Base-by-base conservation (phyloP, 2,888 invertebrate genomes). In the Pocota personata region DNA sequence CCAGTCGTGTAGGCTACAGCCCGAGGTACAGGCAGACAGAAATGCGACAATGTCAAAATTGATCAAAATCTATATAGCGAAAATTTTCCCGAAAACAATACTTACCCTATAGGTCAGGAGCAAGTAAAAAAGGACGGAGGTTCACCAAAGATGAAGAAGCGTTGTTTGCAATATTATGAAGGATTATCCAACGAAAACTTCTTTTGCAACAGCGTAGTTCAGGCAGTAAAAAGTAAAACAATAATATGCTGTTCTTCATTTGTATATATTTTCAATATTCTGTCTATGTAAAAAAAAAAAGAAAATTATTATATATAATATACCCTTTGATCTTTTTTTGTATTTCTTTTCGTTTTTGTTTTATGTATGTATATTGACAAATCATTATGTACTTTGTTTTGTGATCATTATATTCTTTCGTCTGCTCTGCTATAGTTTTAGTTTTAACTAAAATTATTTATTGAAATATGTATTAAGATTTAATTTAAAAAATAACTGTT, bases 251-350 rank as follows among this genome's bases (percentile, higher is more conserved):
- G 76, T 86, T 80, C 79, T 80, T 76, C 84, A 71, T 66, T 86
- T 86, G 86, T 86, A 86, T 86, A 86, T 86, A 86, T 86, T 86
- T 86, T 86, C 82, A 86, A 80, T 86, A 86, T 77, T 80, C 86
- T 82, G 86, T 82, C 86, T 86, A 86, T 80, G 86, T 86, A 86
- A 86, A 86, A 86, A 86, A 86, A 86, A 86, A 82, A 82, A 82
- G 76, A 86, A 86, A 86, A 80, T 76, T 76, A 76, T 71, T 76
- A 69, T 80, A 76, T 80, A 84, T 86, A 76, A 79, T 80, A 80
- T 80, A 84, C 80, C 73, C 60, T 66, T 60, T 80, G 72, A 40
- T 72, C 50, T 72, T 72, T 60, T 76, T 32, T 48, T 57, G 58
- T 82, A 24, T 8, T 71, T 76, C 19, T 79, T 62, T 46, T 60